Conservation (phyloP, 2,113 vertebrate species). For the Saimiri boliviensis region DNA sequence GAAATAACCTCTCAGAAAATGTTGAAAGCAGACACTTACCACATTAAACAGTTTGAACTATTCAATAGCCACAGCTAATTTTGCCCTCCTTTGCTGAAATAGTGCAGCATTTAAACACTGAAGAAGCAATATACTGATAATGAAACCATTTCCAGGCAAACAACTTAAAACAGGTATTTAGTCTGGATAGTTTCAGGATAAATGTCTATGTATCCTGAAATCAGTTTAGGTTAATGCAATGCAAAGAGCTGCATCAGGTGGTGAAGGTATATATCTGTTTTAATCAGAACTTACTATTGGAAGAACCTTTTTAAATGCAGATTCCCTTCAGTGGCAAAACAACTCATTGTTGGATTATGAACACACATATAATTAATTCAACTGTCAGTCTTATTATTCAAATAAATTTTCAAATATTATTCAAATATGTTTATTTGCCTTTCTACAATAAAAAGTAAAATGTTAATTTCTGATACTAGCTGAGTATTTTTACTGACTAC, state of each 20-base stretch:
- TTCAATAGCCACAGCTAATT: constrained; percentile 57
- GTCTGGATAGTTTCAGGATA: constrained; percentile 56
- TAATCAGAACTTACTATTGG: constrained; percentile 42
- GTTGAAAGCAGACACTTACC: background rate
- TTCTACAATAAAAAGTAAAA: constrained; percentile 8
- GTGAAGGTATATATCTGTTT: background rate
- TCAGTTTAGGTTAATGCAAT: constrained; percentile 44
- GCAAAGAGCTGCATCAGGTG: background rate
- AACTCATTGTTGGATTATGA: background rate
- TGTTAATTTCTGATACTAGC: background rate
- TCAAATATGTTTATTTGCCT: background rate
- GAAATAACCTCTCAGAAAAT: constrained; percentile 48
- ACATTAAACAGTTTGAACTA: constrained; percentile 45
- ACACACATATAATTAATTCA: background rate
- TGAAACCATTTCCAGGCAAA: constrained; percentile 68
- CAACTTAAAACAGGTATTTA: constrained; percentile 64
- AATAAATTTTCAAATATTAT: too few relatives aligned
- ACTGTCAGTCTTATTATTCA: background rate
- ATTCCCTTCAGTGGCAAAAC: background rate
- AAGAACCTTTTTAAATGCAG: constrained; percentile 13
- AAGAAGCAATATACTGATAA: constrained; percentile 65
- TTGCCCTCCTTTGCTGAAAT: constrained; percentile 56
- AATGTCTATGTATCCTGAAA: constrained; percentile 51
- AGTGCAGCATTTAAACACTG: constrained; percentile 57
- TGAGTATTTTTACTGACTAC: background rate